These are phyloP conservation scores for Oncopodura yosiiana DNA, from an alignment of 1,140 invertebrate genomes.

Conservation along the genomic window DNA sequence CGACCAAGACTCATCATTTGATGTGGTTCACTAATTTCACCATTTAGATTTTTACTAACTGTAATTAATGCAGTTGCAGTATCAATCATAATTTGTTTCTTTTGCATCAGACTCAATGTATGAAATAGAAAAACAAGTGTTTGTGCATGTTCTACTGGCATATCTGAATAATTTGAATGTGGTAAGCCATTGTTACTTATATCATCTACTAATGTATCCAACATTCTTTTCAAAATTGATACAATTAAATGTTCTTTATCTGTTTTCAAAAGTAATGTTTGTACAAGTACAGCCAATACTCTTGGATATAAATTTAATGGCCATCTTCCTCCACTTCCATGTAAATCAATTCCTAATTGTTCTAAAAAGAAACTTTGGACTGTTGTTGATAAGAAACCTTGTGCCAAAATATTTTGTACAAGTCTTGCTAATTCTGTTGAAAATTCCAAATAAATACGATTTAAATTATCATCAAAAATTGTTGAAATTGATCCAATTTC, in stretches of 20 bases:
- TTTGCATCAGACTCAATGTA: slow-evolving; percentile 88
- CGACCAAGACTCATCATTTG: slow-evolving; percentile 68
- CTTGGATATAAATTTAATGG: slow-evolving; percentile 73
- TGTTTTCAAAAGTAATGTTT: slow-evolving; percentile 59
- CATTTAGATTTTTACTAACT: slow-evolving; percentile 28
- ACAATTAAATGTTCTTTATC: slow-evolving; percentile 81
- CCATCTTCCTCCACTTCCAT: slow-evolving; percentile 54
- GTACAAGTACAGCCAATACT: slow-evolving; percentile 68
- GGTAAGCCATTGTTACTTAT: slow-evolving; percentile 45
- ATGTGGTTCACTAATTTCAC: slow-evolving; percentile 33
- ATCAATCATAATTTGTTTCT: slow-evolving; percentile 78
- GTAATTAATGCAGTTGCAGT: slow-evolving; percentile 41
- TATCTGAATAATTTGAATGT: slow-evolving; percentile 52
- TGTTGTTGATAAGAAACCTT: slow-evolving; percentile 53
- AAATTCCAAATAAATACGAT: slow-evolving; percentile 64
- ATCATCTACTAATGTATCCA: slow-evolving; percentile 75
- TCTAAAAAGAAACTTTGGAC: slow-evolving; percentile 61
- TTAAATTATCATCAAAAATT: slow-evolving; percentile 58
- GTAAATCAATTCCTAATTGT: slow-evolving; percentile 63
- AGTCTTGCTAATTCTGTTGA: slow-evolving; percentile 67
- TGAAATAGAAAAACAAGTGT: slow-evolving; percentile 87
- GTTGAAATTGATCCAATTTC: slow-evolving; percentile 66
- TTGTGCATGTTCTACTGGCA: slow-evolving; percentile 93
- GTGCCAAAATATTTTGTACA: slow-evolving; percentile 71
- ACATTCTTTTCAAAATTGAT: slow-evolving; percentile 77